These are phyloP conservation scores for Nesogale talazaci DNA, from an alignment of 2,113 vertebrate genomes.

Conservation along the genomic window DNA sequence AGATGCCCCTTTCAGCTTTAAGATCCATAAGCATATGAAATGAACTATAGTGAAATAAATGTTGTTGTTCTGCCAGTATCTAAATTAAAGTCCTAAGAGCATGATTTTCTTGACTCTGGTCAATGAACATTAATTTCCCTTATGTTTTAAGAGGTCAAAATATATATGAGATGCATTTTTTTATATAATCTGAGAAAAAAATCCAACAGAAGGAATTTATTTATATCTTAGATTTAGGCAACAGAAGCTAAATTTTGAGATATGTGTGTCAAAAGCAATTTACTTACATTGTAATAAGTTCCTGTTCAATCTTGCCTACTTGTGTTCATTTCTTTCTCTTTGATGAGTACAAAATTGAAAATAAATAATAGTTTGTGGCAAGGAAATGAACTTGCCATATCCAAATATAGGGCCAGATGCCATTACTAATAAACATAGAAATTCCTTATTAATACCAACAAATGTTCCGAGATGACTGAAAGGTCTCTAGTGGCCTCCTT, in stretches of 20 bases:
- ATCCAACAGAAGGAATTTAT: not conserved
- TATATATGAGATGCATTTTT: not conserved
- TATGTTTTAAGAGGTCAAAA: not conserved
- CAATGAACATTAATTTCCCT: not conserved
- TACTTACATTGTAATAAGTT: not conserved
- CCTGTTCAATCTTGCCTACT: not conserved
- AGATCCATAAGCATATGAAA: not conserved
- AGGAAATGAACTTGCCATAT: not conserved
- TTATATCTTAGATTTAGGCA: not conserved
- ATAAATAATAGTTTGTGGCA: not conserved
- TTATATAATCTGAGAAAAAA: not conserved
- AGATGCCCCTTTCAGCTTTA: not conserved
- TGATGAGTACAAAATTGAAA: not conserved
- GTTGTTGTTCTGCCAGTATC: not conserved
- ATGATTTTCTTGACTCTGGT: not conserved
- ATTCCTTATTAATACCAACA: not conserved
- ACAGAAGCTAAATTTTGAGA: not conserved
- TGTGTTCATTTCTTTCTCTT: conserved; percentile 6
- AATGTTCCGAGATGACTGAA: not conserved
- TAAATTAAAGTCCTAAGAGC: conserved; percentile 15
- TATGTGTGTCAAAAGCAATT: conserved; percentile 24
- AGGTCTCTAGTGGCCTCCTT: not conserved
- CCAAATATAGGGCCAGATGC: not conserved
- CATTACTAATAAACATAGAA: not conserved
- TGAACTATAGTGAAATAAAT: conserved; percentile 33